Percentiles rank a stretch among this genome's conserved stretches.
Evolutionary conservation across 2,113 vertebrate species (phyloP).

Genomic region (Panthera tigris): DNA sequence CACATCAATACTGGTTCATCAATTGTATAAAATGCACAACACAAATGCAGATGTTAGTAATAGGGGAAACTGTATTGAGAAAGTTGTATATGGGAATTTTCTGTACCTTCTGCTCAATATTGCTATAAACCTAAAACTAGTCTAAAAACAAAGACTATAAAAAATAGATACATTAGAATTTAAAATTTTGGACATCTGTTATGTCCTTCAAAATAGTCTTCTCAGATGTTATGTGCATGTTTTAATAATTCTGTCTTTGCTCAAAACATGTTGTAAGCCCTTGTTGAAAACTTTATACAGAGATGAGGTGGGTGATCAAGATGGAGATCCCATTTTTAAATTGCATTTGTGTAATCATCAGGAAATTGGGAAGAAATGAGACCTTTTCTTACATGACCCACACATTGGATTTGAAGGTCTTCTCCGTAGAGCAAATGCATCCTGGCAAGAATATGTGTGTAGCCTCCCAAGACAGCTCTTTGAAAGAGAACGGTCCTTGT

Average conservation of each 20-base stretch:
- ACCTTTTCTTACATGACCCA: not conserved
- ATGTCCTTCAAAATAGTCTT: slow-evolving; percentile 55
- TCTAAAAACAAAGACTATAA: slow-evolving; percentile 56
- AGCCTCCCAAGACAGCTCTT: not conserved
- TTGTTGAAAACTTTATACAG: not conserved
- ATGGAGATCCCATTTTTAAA: slow-evolving; percentile 33
- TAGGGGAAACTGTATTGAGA: not conserved
- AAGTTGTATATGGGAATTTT: not conserved
- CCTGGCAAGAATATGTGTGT: not conserved
- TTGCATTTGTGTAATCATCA: not conserved
- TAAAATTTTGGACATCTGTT: slow-evolving; percentile 67
- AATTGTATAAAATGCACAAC: not conserved
- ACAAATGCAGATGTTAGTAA: not conserved
- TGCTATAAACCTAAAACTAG: slow-evolving; percentile 21
- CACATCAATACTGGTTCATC: not conserved
- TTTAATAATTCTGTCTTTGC: slow-evolving; percentile 52
- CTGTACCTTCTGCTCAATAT: slow-evolving; percentile 30
- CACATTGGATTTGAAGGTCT: not conserved
- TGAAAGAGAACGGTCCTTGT: not conserved
- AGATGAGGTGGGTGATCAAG: slow-evolving; percentile 8
- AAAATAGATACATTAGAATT: slow-evolving; percentile 69
- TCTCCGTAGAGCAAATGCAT: not conserved
- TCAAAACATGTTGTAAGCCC: slow-evolving; percentile 34
- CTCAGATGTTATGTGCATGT: slow-evolving; percentile 41
- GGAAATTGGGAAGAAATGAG: not conserved